Evolutionary conservation across 2,888 invertebrate genomes (phyloP), one percentile per base, ranked within the genome.

Genomic region (Salpingus planirostris): DNA sequence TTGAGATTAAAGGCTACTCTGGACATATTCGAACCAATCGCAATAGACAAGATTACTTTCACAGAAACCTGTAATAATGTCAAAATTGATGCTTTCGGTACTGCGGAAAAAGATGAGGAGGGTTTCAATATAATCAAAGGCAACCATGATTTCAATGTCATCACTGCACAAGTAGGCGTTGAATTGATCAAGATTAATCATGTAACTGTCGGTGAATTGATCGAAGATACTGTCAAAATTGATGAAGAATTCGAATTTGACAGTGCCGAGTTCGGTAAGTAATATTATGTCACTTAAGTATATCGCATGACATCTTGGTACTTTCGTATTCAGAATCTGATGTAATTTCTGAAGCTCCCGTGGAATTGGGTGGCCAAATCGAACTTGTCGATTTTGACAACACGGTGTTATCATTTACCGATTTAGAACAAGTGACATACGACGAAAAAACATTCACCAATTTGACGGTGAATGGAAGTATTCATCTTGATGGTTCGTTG

Each of bases 331-430:
- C 2, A 22, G n/a, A n/a, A n/a, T n/a, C 3, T 25, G 33, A 45
- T 8, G 39, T 44, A 12, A 29, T 52, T 21, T 42, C 59, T 3
- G 26, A 46, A 18, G 27, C 36, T 11, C 24, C 29, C 6, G 33
- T 65, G 14, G 38, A 33, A 23, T 35, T 63, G 11, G 30, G 47
- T 21, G 65, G 65, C 7, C 45, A 57, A 13, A 50, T 67, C 13
- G 61, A 62, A 29, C 57, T 60, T 15, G 40, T 70, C 3, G 62
- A 66, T 26, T 52, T 69, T n/a, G 54, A 68, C n/a, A 68, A 69
- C 47, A 57, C 70, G 15, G 48, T 65, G 21, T 27, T 50, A 14
- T 44, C 47, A 29, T 45, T 47, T 33, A 28, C 43, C 11, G 36
- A 42, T 21, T 38, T 42, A 2, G 40, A 44, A 15, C 47, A 56